Percentiles rank a stretch among this genome's conserved stretches.
phyloP scores from a whole-genome alignment of 2,797 vertebrate genomes.

The Mormyrops attenuatus region DNA sequence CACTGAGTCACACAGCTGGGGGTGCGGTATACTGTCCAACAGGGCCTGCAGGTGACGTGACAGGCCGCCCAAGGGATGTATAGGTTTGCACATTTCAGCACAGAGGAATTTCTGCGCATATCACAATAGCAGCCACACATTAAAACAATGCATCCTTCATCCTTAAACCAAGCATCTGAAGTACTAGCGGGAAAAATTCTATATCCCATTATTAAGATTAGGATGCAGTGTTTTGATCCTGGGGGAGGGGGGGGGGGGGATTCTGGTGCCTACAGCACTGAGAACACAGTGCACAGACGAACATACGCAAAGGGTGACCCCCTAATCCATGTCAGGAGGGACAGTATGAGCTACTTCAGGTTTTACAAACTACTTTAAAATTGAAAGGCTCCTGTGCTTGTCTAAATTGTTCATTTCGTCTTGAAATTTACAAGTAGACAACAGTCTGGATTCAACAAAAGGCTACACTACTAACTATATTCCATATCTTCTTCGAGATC shows the following conservation, averaged over 20 bases:
- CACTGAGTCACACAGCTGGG: background rate
- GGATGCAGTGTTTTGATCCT: background rate
- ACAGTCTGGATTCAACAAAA: no score
- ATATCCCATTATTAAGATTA: background rate
- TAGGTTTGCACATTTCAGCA: background rate
- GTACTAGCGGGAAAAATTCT: background rate
- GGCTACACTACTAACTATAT: background rate
- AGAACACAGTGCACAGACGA: background rate
- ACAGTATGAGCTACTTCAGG: background rate
- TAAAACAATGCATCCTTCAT: background rate
- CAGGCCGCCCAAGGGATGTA: background rate
- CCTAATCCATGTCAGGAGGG: background rate
- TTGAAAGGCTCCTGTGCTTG: no score
- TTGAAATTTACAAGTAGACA: no score
- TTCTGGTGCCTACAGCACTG: background rate
- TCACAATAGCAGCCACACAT: background rate
- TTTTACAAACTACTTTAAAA: background rate
- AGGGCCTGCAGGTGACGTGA: background rate
- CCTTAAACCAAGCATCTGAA: background rate
- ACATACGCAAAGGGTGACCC: background rate
- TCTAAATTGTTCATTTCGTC: background rate
- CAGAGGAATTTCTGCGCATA: background rate
- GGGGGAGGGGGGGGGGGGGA: background rate
- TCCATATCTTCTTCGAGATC: background rate
- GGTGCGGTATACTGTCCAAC: background rate